These are phyloP conservation scores for Odocoileus hemionus DNA, from an alignment of 2,113 vertebrate species.

Conservation along the genomic window DNA sequence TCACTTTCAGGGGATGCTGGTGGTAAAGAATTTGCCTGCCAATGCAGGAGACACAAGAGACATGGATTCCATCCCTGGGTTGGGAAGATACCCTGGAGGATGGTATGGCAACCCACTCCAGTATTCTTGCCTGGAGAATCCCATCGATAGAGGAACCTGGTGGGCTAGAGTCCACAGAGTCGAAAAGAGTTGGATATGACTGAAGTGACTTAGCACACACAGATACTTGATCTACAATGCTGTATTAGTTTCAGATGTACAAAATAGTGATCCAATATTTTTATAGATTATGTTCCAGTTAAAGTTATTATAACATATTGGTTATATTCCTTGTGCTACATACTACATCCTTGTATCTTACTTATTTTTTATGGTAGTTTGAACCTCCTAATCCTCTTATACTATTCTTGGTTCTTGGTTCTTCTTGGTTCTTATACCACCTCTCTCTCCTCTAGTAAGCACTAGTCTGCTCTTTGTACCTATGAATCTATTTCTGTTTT, in stretches of 20 bases:
- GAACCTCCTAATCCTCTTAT: not conserved
- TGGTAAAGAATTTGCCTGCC: not conserved
- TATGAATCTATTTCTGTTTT: not conserved
- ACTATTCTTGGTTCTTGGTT: not conserved
- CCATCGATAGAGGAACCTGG: not conserved
- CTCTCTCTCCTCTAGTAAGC: not conserved
- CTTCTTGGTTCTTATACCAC: too few relatives aligned
- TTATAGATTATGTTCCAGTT: not conserved
- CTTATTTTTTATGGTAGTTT: not conserved
- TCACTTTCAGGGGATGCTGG: not conserved
- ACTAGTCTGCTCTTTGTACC: not conserved
- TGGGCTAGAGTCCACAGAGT: not conserved
- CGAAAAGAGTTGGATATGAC: not conserved
- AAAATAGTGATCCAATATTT: not conserved
- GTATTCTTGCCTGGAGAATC: not conserved
- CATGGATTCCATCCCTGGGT: not conserved
- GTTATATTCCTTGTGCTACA: not conserved
- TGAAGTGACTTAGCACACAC: not conserved
- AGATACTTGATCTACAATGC: not conserved
- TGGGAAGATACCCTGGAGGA: not conserved
- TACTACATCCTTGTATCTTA: not conserved
- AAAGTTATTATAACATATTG: not conserved
- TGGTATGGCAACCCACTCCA: not conserved
- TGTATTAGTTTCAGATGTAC: not conserved
- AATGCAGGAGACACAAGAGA: not conserved